Conservation (phyloP, 2,113 vertebrate species). For the Piprites chloris region DNA sequence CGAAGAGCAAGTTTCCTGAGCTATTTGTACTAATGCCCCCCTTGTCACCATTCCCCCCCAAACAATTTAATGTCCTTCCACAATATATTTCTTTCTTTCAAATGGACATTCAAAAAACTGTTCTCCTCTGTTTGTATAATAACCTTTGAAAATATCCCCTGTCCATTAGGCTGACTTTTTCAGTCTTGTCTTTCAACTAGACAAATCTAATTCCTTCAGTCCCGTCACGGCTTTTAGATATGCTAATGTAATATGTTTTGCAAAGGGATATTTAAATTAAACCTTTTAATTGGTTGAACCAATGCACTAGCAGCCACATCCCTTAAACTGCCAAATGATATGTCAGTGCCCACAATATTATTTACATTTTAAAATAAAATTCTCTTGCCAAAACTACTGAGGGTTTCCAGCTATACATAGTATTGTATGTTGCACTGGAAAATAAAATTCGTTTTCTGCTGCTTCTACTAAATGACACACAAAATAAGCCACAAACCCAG, state of each 20-base stretch:
- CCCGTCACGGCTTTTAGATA: not conserved
- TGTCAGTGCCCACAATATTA: not conserved
- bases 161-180: not conserved
- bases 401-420: not conserved
- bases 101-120: not conserved
- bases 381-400: not conserved
- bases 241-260: slow-evolving; percentile 1
- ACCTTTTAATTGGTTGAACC: not conserved
- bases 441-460: not conserved
- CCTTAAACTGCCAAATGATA: not conserved
- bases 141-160: not conserved
- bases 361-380: not conserved
- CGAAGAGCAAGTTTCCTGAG: not conserved
- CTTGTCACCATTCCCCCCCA: not conserved
- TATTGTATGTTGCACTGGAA: not conserved
- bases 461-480: not conserved
- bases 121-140: not conserved
- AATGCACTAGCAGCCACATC: not conserved
- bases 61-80: not conserved
- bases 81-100: not conserved
- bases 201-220: not conserved
- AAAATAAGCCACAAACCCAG: not conserved
- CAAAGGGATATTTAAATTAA: slow-evolving; percentile 21
- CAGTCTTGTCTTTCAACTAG: not conserved
- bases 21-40: not conserved